These are phyloP conservation scores for Peromyscus melanophrys DNA, from an alignment of 2,797 vertebrate genomes.

Conservation along the genomic window DNA sequence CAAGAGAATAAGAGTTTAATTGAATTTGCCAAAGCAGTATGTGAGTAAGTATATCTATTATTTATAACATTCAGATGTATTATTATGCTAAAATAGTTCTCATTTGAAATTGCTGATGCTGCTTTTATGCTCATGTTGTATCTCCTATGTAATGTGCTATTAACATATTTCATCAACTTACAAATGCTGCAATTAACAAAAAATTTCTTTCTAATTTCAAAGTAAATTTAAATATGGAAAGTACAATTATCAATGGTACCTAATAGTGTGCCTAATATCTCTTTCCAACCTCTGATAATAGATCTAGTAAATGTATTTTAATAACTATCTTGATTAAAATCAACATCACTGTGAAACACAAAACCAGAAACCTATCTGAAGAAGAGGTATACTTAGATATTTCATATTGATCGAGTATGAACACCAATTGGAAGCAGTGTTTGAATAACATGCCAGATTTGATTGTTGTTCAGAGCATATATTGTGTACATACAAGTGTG, in stretches of 20 bases:
- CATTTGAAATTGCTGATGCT: conserved; percentile 69
- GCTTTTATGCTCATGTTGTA: conserved; percentile 71
- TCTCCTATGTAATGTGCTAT: conserved; percentile 7
- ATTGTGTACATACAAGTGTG: background rate
- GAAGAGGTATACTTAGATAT: background rate
- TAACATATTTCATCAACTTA: conserved; percentile 76
- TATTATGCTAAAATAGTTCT: conserved; percentile 61
- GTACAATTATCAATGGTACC: conserved; percentile 51
- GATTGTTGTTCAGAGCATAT: background rate
- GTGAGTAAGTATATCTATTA: conserved; percentile 77
- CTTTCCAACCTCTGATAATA: conserved; percentile 4
- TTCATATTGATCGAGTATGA: background rate
- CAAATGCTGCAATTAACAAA: conserved; percentile 61
- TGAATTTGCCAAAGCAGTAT: conserved; percentile 88
- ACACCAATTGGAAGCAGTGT: conserved; percentile 17
- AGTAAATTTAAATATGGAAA: conserved; percentile 76
- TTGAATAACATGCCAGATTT: background rate
- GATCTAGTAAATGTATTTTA: conserved; percentile 46
- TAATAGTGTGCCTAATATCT: conserved; percentile 53
- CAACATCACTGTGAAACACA: background rate
- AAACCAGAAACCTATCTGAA: background rate
- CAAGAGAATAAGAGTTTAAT: conserved; percentile 84
- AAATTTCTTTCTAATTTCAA: conserved; percentile 76
- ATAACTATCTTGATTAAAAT: conserved; percentile 61
- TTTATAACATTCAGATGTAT: conserved; percentile 82